Evolutionary conservation across 2,113 vertebrate species (phyloP), one percentile per base, ranked within the genome.

Genomic region (Lycaon pictus): DNA sequence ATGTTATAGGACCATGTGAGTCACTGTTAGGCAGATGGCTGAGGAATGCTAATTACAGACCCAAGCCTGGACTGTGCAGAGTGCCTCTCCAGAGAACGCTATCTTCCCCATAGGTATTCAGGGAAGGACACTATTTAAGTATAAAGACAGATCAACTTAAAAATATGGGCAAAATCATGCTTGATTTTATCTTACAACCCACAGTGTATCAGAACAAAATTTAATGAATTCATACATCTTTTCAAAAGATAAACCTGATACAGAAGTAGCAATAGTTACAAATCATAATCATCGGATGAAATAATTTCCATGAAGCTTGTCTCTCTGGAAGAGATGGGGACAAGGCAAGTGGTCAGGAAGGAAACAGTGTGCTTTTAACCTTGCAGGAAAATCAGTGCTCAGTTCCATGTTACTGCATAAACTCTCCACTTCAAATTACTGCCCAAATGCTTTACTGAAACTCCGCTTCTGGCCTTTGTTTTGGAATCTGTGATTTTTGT

Each of bases 391-490:
- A 93, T 56, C 12, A 81, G 12, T 5, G 35, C 76, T 69, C 79
- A 62, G 62, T 51, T 90, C 62, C 63, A 37, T 17, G 22, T 3
- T 53, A 7, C 0, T 51, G 86, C 15, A n/a, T 90, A 93, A 90
- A 69, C 43, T 22, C 43, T 90, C 80, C 72, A 90, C 25, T 85
- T 96, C 19, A 0, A 88, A 95, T 99, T 97, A 99, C 65, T 98
- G 97, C 96, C 98, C 97, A 77, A 99, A 99, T 0, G 98, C 98
- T 96, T 98, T 97, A 60, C 93, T 98, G 96, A 99, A 99, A 98
- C 48, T 99, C n/a, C 98, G 98, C 96, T 99, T 99, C 23, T 99
- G 98, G 96, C 98, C 99, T 98, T 98, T 98, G 20, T 90, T 98
- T 95, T 97, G 98, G 86, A 96, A 98, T 97, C 97, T 97, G 77